phyloP scores from a whole-genome alignment of 2,797 vertebrate genomes.

The Bradypus variegatus region DNA sequence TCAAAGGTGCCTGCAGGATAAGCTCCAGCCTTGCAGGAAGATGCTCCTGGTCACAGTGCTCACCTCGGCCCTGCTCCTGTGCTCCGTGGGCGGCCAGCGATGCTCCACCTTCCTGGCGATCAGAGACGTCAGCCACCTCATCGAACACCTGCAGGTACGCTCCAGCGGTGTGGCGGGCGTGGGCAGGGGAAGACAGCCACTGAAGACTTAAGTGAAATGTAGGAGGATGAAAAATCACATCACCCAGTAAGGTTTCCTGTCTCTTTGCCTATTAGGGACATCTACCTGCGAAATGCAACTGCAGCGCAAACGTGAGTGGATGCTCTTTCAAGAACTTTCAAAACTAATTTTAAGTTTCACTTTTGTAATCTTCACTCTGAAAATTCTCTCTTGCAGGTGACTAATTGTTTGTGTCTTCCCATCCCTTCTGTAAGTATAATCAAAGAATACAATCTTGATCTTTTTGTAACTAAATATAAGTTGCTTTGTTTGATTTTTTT shows the following conservation, averaged over 20 bases:
- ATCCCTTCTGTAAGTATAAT: constrained; percentile 68
- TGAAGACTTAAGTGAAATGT: neutral
- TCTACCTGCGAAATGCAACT: constrained; percentile 49
- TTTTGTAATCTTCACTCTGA: neutral
- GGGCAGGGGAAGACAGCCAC: neutral
- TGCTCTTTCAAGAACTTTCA: neutral
- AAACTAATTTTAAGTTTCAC: neutral
- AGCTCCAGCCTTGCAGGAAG: constrained; percentile 49
- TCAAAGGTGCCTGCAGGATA: constrained; percentile 64
- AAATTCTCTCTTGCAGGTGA: constrained; percentile 55
- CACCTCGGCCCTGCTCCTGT: constrained; percentile 64
- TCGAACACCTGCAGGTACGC: constrained; percentile 39
- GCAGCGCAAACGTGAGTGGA: constrained; percentile 67
- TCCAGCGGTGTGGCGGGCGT: fast-evolving
- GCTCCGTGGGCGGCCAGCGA: neutral
- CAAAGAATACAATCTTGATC: neutral
- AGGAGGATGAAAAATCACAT: neutral
- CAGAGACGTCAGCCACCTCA: neutral
- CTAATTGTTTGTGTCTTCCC: constrained; percentile 68
- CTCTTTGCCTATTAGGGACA: constrained; percentile 49
- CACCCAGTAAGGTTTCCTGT: constrained; percentile 22
- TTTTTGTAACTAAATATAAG: constrained; percentile 2
- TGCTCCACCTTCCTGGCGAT: neutral
- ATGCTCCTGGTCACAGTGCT: constrained; percentile 63
- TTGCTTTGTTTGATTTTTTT: neutral